Evolutionary conservation across 37 sponge, comb jelly and placozoan genomes (phyloP), one percentile per base, ranked within the genome.

Genomic region (Ianthella basta): DNA sequence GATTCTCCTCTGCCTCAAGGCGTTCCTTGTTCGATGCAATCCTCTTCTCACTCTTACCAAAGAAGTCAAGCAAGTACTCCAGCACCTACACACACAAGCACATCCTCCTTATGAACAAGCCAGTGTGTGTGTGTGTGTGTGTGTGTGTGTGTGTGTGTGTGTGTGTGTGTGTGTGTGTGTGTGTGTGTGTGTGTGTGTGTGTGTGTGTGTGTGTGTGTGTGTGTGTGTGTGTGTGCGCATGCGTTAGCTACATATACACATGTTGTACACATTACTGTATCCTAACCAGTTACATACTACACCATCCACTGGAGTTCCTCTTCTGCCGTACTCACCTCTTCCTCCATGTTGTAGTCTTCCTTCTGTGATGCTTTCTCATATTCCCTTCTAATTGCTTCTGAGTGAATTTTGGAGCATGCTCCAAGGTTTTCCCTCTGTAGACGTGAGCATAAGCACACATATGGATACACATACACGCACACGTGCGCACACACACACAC

Each of bases 331-430:
- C n/a, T 61, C 39, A 98, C 99, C 80, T 99, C 99, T 59, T 97
- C 96, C 60, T 99, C 99, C 59, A 91, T 91, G 33, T 83, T 88
- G 86, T 93, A 99, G 88, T 99, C 96, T 55, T 94, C 80, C 34
- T 80, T 91, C 72, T 93, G 77, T 30, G 95, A 91, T 18, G 92
- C 92, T 60, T 88, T 90, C 70, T 95, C 94, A 85, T 82, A 99
- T 39, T 97, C 94, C 3, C 86, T 86, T 84, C 92, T 88, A 68
- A 99, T 60, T 13, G 96, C 91, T 35, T 92, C 72, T 0, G 95
- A 95, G 83, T 99, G 99, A 0, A 99, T 79, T 53, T 94, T 95
- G 27, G 79, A 35, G 65, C 99, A 99, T 63, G 95, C 93, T 21
- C 93, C 93, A 41, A 96, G 55, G 69, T 94, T 96, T 56, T 87